Evolutionary conservation across 2,797 vertebrate species (phyloP).

Genomic region (Pelochelys cantorii): DNA sequence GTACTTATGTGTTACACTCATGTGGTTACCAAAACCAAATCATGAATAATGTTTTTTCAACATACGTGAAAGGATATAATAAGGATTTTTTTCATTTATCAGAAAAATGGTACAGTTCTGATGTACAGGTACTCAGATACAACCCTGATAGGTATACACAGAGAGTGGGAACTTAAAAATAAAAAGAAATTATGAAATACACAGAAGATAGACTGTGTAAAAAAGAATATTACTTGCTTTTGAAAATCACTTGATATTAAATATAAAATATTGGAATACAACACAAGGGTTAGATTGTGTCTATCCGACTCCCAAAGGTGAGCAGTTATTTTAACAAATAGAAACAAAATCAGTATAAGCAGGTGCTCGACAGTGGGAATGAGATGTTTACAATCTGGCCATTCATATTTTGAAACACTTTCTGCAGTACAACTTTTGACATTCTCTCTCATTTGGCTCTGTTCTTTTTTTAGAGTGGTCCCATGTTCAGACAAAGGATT

Average conservation of each 20-base stretch:
- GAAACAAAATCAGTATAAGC: not conserved
- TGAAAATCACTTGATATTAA: not conserved
- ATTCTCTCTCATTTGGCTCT: not conserved
- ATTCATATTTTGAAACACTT: not conserved
- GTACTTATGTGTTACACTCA: conserved; percentile 3
- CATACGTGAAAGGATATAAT: not conserved
- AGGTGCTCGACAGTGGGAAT: not conserved
- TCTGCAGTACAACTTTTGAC: not conserved
- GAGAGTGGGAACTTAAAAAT: not conserved
- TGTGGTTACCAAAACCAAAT: not conserved
- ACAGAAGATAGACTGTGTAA: not conserved
- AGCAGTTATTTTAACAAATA: not conserved
- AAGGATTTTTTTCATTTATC: conserved; percentile 25
- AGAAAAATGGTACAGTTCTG: too few species aligned
- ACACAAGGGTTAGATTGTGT: not conserved
- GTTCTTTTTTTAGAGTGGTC: conserved; percentile 75
- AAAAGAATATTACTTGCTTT: not conserved
- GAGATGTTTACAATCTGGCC: not conserved
- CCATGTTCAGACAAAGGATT: conserved; percentile 83
- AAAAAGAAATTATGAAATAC: not conserved
- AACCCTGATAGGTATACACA: not conserved
- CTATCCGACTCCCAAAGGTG: not conserved
- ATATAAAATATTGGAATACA: not conserved
- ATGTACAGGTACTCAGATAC: conserved; percentile 1
- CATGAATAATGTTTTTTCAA: not conserved